Conservation (phyloP, 2,797 vertebrate species). For the Coluber constrictor region DNA sequence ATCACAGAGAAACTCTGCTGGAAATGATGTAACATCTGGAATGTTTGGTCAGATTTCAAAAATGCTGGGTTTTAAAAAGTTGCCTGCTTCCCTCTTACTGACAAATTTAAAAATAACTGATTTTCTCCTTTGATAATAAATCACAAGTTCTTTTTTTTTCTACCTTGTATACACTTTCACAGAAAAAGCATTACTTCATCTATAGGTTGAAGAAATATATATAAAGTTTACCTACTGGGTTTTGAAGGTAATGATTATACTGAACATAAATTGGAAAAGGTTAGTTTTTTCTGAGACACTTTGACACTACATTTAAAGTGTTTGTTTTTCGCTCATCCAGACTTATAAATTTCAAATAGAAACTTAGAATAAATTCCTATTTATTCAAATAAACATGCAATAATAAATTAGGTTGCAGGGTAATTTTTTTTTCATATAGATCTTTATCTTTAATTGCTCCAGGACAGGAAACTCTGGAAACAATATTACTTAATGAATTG, state of each 20-base stretch:
- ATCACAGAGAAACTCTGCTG: conserved; percentile 62
- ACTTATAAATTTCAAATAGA: not conserved
- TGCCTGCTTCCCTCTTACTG: conserved; percentile 41
- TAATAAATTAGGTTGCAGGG: not conserved
- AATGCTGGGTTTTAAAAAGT: conserved; percentile 52
- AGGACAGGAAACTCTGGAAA: not conserved
- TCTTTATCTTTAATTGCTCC: not conserved
- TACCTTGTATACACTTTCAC: not conserved
- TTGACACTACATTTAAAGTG: not conserved
- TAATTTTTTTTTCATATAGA: not conserved
- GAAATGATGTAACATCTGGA: conserved; percentile 70
- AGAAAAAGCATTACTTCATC: not conserved
- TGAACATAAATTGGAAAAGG: not conserved
- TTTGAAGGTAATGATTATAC: not conserved
- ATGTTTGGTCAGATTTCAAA: conserved; percentile 67
- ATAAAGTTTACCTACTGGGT: not conserved
- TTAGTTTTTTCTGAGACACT: too few relatives aligned
- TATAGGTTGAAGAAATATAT: too few relatives aligned
- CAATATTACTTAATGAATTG: not conserved
- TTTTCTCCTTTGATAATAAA: conserved; percentile 21
- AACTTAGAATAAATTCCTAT: not conserved
- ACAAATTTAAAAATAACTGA: conserved; percentile 27
- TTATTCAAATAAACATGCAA: not conserved
- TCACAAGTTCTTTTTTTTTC: not conserved
- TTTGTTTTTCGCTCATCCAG: not conserved